phyloP scores from a whole-genome alignment of 2,797 vertebrate genomes.

The Spatula versicolor region DNA sequence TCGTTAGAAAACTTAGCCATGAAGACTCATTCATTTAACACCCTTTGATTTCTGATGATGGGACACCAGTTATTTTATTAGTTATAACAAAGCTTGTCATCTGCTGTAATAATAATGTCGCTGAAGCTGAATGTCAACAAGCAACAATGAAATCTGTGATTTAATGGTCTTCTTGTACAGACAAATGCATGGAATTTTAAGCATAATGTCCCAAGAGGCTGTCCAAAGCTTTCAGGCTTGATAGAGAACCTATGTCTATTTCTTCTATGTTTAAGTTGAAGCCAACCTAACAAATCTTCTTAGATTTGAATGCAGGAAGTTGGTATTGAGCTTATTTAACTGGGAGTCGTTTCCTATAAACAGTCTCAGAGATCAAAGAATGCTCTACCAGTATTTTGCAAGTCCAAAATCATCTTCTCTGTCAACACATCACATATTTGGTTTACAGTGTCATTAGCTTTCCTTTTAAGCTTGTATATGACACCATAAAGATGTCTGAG shows the following conservation, averaged over 20 bases:
- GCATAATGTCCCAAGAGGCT: neutral
- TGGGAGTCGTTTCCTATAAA: constrained; percentile 58
- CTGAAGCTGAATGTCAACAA: neutral
- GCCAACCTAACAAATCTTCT: constrained; percentile 1
- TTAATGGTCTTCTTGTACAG: neutral
- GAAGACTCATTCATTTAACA: neutral
- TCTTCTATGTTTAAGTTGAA: constrained; percentile 46
- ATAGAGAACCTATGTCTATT: constrained; percentile 24
- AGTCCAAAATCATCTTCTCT: constrained; percentile 59
- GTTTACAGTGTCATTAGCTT: constrained; percentile 47
- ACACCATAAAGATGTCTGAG: constrained; percentile 49
- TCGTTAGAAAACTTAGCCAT: neutral
- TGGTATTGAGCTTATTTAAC: constrained; percentile 55
- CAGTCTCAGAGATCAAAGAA: constrained; percentile 68
- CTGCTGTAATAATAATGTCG: neutral
- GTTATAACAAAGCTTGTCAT: neutral
- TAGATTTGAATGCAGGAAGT: constrained; percentile 53
- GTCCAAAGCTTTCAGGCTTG: neutral
- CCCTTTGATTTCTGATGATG: neutral
- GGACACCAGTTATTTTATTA: neutral
- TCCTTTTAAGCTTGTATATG: constrained; percentile 62
- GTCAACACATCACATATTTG: constrained; percentile 62
- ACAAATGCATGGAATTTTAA: constrained; percentile 15
- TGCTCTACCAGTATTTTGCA: constrained; percentile 45
- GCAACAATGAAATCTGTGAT: neutral